phyloP scores from a whole-genome alignment of 2,797 vertebrate species.

The Enteromius argenteus region DNA sequence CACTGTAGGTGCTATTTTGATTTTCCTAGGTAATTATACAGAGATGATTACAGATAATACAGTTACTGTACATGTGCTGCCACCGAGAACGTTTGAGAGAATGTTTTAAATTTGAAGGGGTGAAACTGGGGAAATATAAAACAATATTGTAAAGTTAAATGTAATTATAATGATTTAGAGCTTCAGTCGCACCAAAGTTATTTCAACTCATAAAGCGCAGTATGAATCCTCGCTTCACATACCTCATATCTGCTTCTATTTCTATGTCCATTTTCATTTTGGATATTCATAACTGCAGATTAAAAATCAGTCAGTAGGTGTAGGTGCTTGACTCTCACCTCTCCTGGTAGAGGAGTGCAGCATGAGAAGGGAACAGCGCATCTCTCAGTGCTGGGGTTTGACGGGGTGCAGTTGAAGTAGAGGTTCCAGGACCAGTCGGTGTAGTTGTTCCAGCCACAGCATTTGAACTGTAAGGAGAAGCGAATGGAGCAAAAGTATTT shows the following conservation, averaged over 20 bases:
- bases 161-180: constrained; percentile 22
- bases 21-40: neutral
- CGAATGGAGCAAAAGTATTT: neutral
- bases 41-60: neutral
- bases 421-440: constrained; percentile 83
- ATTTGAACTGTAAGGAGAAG: constrained; percentile 73
- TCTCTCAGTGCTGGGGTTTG: constrained; percentile 78
- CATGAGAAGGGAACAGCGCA: constrained; percentile 81
- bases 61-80: neutral
- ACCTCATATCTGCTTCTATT: constrained; percentile 18
- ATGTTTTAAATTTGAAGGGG: neutral
- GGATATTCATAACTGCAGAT: constrained; percentile 5
- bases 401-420: constrained; percentile 81
- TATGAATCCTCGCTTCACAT: neutral
- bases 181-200: constrained; percentile 1
- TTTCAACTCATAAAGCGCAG: neutral
- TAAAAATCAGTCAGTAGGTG: neutral
- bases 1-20: neutral
- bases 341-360: constrained; percentile 77
- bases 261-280: neutral
- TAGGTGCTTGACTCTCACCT: constrained; percentile 68
- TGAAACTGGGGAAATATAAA: constrained; percentile 5
- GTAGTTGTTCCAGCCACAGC: constrained; percentile 82
- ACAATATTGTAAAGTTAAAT: constrained; percentile 4
- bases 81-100: neutral